Percentiles rank a stretch among this genome's conserved stretches.
These are phyloP conservation scores for Hirtodrosophila cameraria DNA, from an alignment of 2,888 invertebrate species.

Conservation along the genomic window DNA sequence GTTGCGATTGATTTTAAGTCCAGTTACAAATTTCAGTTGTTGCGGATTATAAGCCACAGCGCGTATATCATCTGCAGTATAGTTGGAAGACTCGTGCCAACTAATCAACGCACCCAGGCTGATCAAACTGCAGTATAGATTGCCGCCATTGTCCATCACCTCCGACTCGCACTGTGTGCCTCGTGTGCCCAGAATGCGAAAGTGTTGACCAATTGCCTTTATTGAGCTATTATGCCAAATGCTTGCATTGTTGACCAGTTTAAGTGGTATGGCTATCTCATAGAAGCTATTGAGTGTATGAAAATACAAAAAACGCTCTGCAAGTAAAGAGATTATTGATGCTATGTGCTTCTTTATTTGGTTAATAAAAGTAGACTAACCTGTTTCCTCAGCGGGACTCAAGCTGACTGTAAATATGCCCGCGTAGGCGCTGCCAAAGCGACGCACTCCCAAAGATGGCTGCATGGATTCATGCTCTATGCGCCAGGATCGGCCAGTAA, in stretches of 20 bases:
- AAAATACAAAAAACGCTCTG: slow-evolving; percentile 86
- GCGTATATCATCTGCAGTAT: slow-evolving; percentile 84
- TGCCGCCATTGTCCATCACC: slow-evolving; percentile 89
- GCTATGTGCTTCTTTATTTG: background rate
- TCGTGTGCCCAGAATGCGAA: slow-evolving; percentile 85
- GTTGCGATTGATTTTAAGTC: slow-evolving; percentile 88
- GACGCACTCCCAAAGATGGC: slow-evolving; percentile 83
- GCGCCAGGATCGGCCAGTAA: slow-evolving; percentile 85
- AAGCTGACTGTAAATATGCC: slow-evolving; percentile 81
- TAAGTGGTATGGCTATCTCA: slow-evolving; percentile 86
- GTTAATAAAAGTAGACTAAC: slow-evolving; percentile 22
- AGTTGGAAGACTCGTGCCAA: slow-evolving; percentile 89
- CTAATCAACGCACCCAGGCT: slow-evolving; percentile 89
- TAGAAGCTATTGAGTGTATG: slow-evolving; percentile 87
- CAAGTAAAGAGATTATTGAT: background rate
- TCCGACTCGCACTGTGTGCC: slow-evolving; percentile 90
- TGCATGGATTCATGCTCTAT: slow-evolving; percentile 86
- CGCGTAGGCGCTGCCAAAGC: slow-evolving; percentile 71
- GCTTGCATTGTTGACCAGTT: slow-evolving; percentile 85
- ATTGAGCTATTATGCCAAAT: slow-evolving; percentile 84
- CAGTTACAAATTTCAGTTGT: slow-evolving; percentile 90
- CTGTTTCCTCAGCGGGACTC: slow-evolving; percentile 62
- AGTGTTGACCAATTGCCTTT: slow-evolving; percentile 82
- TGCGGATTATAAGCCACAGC: slow-evolving; percentile 86
- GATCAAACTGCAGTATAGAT: slow-evolving; percentile 89